These are phyloP conservation scores for Clarias magur DNA, from an alignment of 2,113 vertebrate genomes.

Conservation along the genomic window DNA sequence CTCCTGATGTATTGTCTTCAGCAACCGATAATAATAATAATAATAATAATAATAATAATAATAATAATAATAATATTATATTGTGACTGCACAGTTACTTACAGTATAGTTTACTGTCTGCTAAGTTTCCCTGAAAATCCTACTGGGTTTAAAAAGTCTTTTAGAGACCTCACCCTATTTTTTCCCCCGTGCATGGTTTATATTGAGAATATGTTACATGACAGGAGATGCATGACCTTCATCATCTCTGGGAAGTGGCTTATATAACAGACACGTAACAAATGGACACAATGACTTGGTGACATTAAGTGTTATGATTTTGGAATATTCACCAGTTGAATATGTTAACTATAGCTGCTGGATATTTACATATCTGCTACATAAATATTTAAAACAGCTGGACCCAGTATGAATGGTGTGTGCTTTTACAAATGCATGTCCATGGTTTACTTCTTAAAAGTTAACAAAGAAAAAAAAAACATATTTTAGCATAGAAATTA, in stretches of 20 bases:
- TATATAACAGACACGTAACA: neutral
- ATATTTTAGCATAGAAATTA: neutral
- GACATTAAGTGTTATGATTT: neutral
- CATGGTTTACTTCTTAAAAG: neutral
- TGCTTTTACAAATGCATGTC: neutral
- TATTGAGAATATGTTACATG: neutral
- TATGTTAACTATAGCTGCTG: neutral
- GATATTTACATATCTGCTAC: neutral
- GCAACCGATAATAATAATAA: neutral
- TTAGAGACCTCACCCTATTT: neutral
- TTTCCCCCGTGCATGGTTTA: neutral
- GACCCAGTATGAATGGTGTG: neutral
- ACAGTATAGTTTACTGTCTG: neutral
- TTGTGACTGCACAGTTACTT: neutral
- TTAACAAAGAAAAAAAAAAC: neutral
- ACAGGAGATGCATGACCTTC: conserved; percentile 8
- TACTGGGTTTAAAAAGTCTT: neutral
- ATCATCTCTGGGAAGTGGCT: neutral
- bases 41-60: neutral
- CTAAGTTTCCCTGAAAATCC: neutral
- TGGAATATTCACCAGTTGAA: neutral
- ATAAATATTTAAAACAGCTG: neutral
- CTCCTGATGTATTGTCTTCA: neutral
- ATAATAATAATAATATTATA: neutral
- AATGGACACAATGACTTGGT: neutral